Base-by-base conservation (phyloP, 2,113 vertebrate genomes). In the Charadrius vociferus region DNA sequence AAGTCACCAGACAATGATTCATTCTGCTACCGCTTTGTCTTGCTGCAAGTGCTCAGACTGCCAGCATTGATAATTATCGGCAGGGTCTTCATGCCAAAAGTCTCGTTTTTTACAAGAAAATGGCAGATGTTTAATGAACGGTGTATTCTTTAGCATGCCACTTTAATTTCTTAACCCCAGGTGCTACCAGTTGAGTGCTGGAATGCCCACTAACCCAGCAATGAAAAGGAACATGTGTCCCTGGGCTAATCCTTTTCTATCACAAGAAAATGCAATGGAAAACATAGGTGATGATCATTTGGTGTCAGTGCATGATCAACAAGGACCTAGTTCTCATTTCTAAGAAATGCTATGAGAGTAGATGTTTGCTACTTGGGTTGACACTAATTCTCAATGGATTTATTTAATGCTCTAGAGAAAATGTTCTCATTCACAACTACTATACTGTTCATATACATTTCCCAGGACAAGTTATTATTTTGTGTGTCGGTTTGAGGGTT, bases 1-100 rank as follows among this genome's bases (percentile, higher is more conserved):
- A 92, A 85, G 34, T 53, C 91, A 66, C 86, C 79, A 91, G 59
- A 24, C 59, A 66, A 12, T 88, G 90, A 81, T 89, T 89, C 94
- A 89, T 97, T 78, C 91, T 94, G 92, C 95, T 96, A 50, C 91
- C 0, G 95, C 95, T 96, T 97, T 96, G 96, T 97, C 95, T 97
- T 92, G 96, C 96, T 96, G 94, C 97, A 95, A 97, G 91, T 74
- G 93, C 96, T 95, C 88, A 72, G 61, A 66, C 50, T 80, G 88
- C 88, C 70, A 62, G 86, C 72, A 58, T 7, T 63, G 39, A 14
- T 29, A 14, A 41, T 58, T 50, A 58, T 10, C 17, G 45, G 17
- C 53, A 88, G 71, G 78, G n/a, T 75, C 61, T 61, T 43, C 39
- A 17, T 56, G 56, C 36, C 72, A 49, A 50, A 93, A 52, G 41